Evolutionary conservation across 2,797 vertebrate genomes (phyloP).

Genomic region (Ptychadena robeensis): DNA sequence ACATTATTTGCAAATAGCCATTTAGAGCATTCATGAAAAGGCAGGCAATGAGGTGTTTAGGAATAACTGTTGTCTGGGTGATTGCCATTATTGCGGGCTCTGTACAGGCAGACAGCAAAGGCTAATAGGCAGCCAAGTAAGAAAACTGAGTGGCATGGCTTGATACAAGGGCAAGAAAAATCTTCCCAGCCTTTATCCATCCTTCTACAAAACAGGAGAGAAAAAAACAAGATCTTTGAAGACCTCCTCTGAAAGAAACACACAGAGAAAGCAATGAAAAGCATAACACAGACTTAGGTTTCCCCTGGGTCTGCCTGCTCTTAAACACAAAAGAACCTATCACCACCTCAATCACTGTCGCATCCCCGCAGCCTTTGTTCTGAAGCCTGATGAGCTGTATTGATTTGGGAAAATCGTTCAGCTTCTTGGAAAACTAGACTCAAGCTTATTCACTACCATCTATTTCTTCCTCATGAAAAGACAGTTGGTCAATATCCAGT

Average conservation of each 20-base stretch:
- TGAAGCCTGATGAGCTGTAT: conserved; percentile 78
- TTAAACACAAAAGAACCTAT: conserved; percentile 76
- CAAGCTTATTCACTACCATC: conserved; percentile 76
- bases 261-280: conserved; percentile 63
- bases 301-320: conserved; percentile 67
- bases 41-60: conserved; percentile 14
- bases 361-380: conserved; percentile 75
- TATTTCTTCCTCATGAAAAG: conserved; percentile 76
- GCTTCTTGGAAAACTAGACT: conserved; percentile 81
- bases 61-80: conserved; percentile 10
- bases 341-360: conserved; percentile 76
- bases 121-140: conserved; percentile 15
- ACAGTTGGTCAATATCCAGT: conserved; percentile 81
- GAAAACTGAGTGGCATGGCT: conserved; percentile 6
- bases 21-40: conserved; percentile 5
- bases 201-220: conserved; percentile 15
- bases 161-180: conserved; percentile 9
- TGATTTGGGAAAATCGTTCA: conserved; percentile 79
- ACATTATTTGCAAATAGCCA: conserved; percentile 35
- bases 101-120: not conserved
- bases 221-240: conserved; percentile 42
- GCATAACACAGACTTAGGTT: conserved; percentile 65
- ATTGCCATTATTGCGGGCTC: conserved; percentile 9
- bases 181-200: conserved; percentile 30
- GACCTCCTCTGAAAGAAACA: conserved; percentile 51